Evolutionary conservation across 2,797 vertebrate species (phyloP), one percentile per base, ranked within the genome.

Genomic region (Poeciliopsis gracilis): DNA sequence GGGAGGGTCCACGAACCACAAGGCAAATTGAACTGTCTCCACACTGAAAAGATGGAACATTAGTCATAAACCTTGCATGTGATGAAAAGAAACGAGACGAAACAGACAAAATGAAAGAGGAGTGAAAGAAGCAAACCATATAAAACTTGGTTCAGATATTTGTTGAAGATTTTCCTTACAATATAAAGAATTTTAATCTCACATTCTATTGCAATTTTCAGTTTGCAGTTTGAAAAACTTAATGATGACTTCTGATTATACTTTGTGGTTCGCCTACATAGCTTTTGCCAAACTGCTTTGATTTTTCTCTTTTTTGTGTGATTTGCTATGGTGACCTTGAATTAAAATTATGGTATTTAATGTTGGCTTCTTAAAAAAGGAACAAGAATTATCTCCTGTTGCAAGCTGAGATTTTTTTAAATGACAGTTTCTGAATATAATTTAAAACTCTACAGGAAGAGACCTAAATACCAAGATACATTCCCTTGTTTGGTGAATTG

Each of bases 21-120:
- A 90, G 90, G 90, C 91, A 95, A 96, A 95, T 96, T 95, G 92
- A 95, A 94, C 90, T 92, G 94, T 92, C 90, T 79, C 66, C 71
- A 3, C 30, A 33, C 55, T 75, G 89, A 83, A 80, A 85, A 82
- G 74, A 84, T 59, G 73, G 74, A 71, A 75, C 47, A 46, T 79
- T 81, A 81, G 80, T 78, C 72, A 77, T 49, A 82, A 73, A 84
- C 79, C 72, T 83, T 75, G 78, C 36, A 57, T 1, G 13, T 71
- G 11, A 69, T 46, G 55, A 73, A 51, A 18, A 51, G 72, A 69
- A 12, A 67, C 10, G 36, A 45, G 36, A 73, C 78, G n/a, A n/a
- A 73, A 45, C 28, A 73, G 73, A 46, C 28, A 16, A 70, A 70
- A 70, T 70, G 41, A 45, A 70, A 45, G 63, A 63, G 25, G 67